Conservation (phyloP, 2,888 invertebrate species). For the Formica aserva region DNA sequence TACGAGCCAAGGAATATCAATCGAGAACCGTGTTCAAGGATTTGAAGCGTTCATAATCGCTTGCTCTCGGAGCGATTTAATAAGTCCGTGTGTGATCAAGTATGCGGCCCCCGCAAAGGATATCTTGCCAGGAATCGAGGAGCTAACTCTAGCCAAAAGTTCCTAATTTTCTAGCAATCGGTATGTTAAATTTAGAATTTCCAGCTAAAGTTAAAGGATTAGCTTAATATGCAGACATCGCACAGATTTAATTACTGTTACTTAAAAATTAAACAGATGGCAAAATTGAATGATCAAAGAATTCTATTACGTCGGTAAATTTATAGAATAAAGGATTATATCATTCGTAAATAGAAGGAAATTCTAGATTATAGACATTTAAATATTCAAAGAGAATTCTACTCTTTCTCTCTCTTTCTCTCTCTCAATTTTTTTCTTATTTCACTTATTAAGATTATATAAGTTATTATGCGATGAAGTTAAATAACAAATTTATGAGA, state of each 20-base stretch:
- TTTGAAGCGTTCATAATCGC: conserved; percentile 39
- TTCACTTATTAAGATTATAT: not conserved
- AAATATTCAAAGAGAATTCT: too few relatives aligned
- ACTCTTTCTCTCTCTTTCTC: too few relatives aligned
- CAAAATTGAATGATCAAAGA: not conserved
- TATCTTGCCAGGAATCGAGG: not conserved
- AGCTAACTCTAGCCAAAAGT: not conserved
- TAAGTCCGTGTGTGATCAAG: conserved; percentile 22
- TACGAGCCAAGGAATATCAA: conserved; percentile 24
- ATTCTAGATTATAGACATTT: not conserved
- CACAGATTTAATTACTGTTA: not conserved
- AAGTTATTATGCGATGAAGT: not conserved
- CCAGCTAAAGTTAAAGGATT: not conserved
- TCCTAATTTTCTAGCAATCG: conserved; percentile 7
- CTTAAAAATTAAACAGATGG: not conserved
- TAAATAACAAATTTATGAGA: not conserved
- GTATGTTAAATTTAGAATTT: conserved; percentile 1
- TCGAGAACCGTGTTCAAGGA: conserved; percentile 28
- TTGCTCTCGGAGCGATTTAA: not conserved
- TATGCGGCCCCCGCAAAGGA: not conserved
- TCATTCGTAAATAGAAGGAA: not conserved
- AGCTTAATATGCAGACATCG: not conserved
- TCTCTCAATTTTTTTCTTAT: too few relatives aligned
- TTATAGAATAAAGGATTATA: not conserved
- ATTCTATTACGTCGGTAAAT: not conserved